Evolutionary conservation across 1,140 invertebrate species (phyloP), one percentile per base, ranked within the genome.

Genomic region (Scylla paramamosain): DNA sequence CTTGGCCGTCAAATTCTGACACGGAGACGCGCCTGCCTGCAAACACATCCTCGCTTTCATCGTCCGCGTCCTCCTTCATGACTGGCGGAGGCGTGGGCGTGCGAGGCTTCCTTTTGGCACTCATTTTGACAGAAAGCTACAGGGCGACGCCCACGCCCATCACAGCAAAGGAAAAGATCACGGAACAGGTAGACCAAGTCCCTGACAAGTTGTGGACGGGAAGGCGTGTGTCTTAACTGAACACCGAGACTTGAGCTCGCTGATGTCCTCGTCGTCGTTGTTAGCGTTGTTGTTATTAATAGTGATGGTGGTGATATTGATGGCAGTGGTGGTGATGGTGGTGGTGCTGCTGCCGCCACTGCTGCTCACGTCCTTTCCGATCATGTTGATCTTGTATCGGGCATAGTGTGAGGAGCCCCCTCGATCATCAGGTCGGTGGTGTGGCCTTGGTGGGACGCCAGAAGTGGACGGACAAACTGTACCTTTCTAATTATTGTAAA

Each of bases 1-100:
- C 93, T 59, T 94, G 89, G 59, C 77, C 52, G 82, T 95, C 95
- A 86, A 95, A 95, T n/a, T 95, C 94, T 28, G 94, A 88, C 91
- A 95, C 94, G 48, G 94, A 95, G 90, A 95, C 83, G 10, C 94
- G 86, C 16, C 94, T 86, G 14, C 94, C 94, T 39, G 94, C 94
- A 91, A 32, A 95, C 20, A 95, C n/a, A 39, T 95, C 94, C 84
- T 95, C 94, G 28, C 83, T 91, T 82, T 95, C 94, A 1, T 95
- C 94, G 82, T 95, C 94, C 16, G 91, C 84, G 12, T 77, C 48
- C 59, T 95, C 94, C 94, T 95, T 92, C 31, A 83, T 86, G 32
- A 25, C 46, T 25, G 90, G 91, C 31, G 94, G 91, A 46, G 94
- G 91, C 48, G 91, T 92, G 31, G 94, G 94, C 83, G 91, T 95